These are phyloP conservation scores for Microchrysa polita DNA, from an alignment of 2,888 invertebrate genomes.

Conservation along the genomic window DNA sequence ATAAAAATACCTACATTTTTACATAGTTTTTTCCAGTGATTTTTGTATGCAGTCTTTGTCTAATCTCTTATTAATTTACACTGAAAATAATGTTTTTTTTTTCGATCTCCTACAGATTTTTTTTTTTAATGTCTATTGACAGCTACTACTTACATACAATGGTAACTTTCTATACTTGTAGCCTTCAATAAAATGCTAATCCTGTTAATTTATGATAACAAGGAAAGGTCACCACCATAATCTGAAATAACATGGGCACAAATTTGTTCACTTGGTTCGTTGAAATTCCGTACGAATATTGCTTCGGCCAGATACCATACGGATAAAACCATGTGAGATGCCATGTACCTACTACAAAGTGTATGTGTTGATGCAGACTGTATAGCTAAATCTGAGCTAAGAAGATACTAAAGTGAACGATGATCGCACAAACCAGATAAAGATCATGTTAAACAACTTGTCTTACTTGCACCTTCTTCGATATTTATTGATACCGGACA, in stretches of 20 bases:
- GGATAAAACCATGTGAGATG: not conserved
- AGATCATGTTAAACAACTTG: constrained; percentile 65
- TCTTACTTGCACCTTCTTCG: constrained; percentile 61
- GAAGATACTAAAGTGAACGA: constrained; percentile 44
- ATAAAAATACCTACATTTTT: no score
- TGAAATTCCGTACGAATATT: constrained; percentile 16
- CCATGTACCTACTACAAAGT: not conserved
- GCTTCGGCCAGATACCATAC: not conserved
- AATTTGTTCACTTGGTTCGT: constrained; percentile 38
- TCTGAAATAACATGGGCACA: constrained; percentile 39
- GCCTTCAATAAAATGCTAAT: constrained; percentile 38
- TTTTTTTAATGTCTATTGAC: no score
- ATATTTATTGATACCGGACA: constrained; percentile 64
- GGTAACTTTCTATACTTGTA: not conserved
- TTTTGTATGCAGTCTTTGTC: no score
- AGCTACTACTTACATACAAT: constrained; percentile 16
- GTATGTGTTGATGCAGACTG: no score
- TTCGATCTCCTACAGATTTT: no score
- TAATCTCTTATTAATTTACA: no score
- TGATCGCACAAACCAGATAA: constrained; percentile 58
- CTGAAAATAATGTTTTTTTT: no score
- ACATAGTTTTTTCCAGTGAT: no score
- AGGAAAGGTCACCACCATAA: constrained; percentile 41
- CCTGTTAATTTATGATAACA: constrained; percentile 41
- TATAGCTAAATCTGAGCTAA: constrained; percentile 47